Evolutionary conservation across 1,140 invertebrate species (phyloP).

Genomic region (Fopius arisanus): DNA sequence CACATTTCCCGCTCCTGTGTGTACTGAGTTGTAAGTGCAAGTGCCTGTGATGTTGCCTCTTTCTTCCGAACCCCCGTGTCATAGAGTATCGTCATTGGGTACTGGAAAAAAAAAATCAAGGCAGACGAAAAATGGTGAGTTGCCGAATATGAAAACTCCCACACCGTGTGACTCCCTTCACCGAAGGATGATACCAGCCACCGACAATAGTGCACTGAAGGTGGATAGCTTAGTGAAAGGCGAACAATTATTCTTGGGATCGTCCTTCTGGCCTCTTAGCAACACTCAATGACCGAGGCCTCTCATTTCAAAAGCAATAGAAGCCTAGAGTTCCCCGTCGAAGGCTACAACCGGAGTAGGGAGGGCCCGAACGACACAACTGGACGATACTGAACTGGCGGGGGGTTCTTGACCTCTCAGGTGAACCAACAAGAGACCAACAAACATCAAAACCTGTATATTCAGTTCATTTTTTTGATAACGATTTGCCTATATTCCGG

Average conservation of each 20-base stretch:
- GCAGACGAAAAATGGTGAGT: not conserved
- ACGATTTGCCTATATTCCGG: too few species aligned
- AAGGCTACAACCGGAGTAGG: conserved; percentile 7
- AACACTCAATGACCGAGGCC: not conserved
- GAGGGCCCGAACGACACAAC: not conserved
- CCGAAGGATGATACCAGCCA: not conserved
- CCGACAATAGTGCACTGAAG: not conserved
- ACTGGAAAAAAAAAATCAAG: conserved; percentile 56
- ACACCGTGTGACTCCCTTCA: too few species aligned
- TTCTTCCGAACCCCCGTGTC: conserved; percentile 72
- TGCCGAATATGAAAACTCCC: too few species aligned
- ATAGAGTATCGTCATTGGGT: conserved; percentile 71
- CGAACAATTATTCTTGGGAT: not conserved
- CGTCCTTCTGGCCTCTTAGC: not conserved
- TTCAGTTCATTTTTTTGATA: not conserved
- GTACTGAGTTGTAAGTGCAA: conserved; percentile 67
- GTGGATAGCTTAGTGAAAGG: not conserved
- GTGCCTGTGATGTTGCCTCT: conserved; percentile 68
- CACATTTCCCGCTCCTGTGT: conserved; percentile 83
- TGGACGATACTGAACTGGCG: not conserved
- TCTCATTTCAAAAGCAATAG: not conserved
- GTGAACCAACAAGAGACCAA: not conserved
- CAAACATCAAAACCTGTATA: conserved; percentile 4
- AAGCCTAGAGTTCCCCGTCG: not conserved
- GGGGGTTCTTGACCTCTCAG: conserved; percentile 5